Percentiles rank a stretch among this genome's conserved stretches.
These are phyloP conservation scores for Parnassius smintheus DNA, from an alignment of 2,888 invertebrate species.

Conservation along the genomic window DNA sequence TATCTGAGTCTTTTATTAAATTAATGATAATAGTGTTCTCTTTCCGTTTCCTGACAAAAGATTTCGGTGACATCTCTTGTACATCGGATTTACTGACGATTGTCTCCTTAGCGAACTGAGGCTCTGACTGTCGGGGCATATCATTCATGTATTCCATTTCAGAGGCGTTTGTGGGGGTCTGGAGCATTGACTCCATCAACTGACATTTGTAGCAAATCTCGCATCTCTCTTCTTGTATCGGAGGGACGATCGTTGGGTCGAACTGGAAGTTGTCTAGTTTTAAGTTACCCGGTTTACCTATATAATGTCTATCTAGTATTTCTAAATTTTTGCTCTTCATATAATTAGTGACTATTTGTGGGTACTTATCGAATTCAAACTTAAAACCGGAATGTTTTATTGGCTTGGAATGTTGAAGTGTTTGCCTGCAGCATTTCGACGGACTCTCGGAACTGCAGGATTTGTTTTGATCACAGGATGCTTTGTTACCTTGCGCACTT, in stretches of 20 bases:
- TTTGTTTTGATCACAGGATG: conserved; percentile 44
- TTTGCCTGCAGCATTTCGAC: conserved; percentile 72
- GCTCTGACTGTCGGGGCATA: conserved; percentile 63
- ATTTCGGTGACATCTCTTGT: conserved; percentile 58
- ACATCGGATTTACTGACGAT: conserved; percentile 43
- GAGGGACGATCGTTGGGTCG: conserved; percentile 70
- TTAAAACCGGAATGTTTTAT: conserved; percentile 87
- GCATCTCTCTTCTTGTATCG: conserved; percentile 73
- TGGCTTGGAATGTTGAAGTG: conserved; percentile 80
- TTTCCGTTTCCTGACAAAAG: conserved; percentile 64
- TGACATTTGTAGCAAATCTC: conserved; percentile 78
- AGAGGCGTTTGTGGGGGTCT: conserved; percentile 90
- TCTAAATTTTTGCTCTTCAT: conserved; percentile 88
- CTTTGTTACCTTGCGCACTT: conserved; percentile 41
- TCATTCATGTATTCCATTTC: conserved; percentile 83
- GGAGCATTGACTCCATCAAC: conserved; percentile 81
- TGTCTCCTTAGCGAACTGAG: conserved; percentile 64
- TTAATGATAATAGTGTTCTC: conserved; percentile 73
- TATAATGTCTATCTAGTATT: conserved; percentile 81
- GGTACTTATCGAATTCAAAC: conserved; percentile 87
- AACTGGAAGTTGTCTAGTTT: conserved; percentile 77
- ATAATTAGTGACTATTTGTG: conserved; percentile 87
- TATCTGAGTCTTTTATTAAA: conserved; percentile 30
- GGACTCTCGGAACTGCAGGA: conserved; percentile 51
- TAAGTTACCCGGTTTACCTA: conserved; percentile 79